These are phyloP conservation scores for Cyanoderma ruficeps DNA, from an alignment of 2,113 vertebrate genomes.

Conservation along the genomic window DNA sequence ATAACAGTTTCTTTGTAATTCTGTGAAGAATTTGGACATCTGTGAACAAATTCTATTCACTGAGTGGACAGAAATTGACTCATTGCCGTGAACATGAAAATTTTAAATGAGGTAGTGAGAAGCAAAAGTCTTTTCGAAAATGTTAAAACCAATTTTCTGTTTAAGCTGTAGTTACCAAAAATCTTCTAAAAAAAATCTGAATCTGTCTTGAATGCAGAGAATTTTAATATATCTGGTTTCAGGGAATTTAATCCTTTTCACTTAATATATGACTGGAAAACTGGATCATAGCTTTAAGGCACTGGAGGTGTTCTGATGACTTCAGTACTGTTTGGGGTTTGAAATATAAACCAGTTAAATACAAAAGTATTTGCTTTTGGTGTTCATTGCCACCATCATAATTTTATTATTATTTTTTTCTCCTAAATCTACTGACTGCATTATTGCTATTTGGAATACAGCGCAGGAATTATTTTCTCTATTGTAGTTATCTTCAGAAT, in stretches of 20 bases:
- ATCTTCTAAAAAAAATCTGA: not conserved
- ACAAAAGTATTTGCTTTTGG: not conserved
- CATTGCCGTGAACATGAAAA: not conserved
- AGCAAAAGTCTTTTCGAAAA: not conserved
- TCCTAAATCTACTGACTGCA: not conserved
- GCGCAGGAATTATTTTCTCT: not conserved
- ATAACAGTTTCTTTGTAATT: not conserved
- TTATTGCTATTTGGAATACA: not conserved
- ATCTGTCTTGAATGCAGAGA: not conserved
- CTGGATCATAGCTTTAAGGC: not conserved
- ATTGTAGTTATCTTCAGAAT: not conserved
- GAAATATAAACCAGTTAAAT: not conserved
- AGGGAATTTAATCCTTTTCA: not conserved
- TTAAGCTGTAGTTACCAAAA: not conserved
- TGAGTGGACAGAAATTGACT: not conserved
- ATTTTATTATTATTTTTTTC: not conserved
- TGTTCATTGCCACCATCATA: not conserved
- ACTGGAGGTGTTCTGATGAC: not conserved
- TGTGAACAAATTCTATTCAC: not conserved
- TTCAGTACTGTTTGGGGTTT: not conserved
- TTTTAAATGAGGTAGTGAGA: not conserved
- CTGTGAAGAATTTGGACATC: not conserved
- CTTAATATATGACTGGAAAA: not conserved
- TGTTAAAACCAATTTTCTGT: not conserved
- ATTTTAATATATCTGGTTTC: not conserved